Conservation (phyloP, 2,113 vertebrate species). For the Xiphophorus couchianus region DNA sequence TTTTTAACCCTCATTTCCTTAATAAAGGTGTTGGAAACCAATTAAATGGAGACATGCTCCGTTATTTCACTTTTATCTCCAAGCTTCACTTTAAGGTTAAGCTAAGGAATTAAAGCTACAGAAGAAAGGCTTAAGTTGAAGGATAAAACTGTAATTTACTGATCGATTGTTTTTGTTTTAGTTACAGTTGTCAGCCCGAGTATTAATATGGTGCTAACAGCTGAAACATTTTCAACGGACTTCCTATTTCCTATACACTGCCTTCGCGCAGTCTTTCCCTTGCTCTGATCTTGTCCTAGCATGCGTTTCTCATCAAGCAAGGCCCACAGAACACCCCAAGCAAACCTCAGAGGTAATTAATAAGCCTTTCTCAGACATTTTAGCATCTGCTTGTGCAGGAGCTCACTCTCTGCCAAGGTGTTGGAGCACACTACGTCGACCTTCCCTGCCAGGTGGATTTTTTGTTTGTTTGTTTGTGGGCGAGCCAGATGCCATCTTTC, state of each 20-base stretch:
- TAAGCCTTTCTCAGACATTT: constrained; percentile 39
- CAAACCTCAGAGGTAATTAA: constrained; percentile 74
- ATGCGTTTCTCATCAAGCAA: constrained; percentile 40
- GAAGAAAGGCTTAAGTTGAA: neutral
- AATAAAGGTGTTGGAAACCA: constrained; percentile 6
- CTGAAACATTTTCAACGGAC: constrained; percentile 13
- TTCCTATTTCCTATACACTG: constrained; percentile 23
- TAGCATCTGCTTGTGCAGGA: constrained; percentile 60
- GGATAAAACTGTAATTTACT: no score
- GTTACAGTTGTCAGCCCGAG: neutral
- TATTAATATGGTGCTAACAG: neutral
- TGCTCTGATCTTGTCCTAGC: constrained; percentile 65
- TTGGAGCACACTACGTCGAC: constrained; percentile 12
- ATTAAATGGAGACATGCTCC: constrained; percentile 1
- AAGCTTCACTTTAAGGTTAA: neutral
- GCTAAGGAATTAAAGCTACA: constrained; percentile 4
- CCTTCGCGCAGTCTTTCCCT: constrained; percentile 33
- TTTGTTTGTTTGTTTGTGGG: neutral
- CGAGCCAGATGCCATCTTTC: constrained; percentile 45
- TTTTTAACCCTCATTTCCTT: constrained; percentile 25
- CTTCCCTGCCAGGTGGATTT: constrained; percentile 58
- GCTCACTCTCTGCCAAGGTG: neutral
- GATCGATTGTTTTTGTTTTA: neutral
- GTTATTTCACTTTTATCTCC: neutral
- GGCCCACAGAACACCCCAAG: constrained; percentile 37